A percentile compares a stretch with the other conserved stretches of the same genome.
Conservation (phyloP, 2,888 invertebrate genomes). For the Formica aserva region DNA sequence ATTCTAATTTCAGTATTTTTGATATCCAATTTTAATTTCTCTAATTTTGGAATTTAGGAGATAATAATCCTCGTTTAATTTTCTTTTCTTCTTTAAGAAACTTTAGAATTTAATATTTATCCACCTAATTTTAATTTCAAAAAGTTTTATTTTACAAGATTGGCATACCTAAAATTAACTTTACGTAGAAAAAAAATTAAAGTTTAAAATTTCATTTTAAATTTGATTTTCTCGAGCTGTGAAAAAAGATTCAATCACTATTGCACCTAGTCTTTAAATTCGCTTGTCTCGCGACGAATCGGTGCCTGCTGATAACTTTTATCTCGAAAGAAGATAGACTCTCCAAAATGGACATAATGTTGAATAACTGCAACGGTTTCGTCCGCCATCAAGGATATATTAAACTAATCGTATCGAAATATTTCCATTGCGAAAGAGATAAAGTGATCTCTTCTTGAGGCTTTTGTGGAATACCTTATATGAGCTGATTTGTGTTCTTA, state of each 20-base stretch:
- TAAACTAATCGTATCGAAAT: slow-evolving; percentile 58
- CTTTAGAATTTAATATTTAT: neutral
- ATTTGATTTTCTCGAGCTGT: neutral
- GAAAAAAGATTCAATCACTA: neutral
- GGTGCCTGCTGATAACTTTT: slow-evolving; percentile 18
- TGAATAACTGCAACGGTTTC: slow-evolving; percentile 14
- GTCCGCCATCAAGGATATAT: slow-evolving; percentile 24
- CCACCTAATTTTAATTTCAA: neutral
- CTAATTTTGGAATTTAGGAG: neutral
- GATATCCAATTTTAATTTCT: neutral
- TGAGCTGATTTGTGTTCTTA: slow-evolving; percentile 73
- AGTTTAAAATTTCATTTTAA: neutral
- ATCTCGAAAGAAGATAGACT: slow-evolving; percentile 37
- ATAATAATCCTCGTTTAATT: neutral
- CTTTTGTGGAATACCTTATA: slow-evolving; percentile 72
- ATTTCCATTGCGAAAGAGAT: slow-evolving; percentile 72
- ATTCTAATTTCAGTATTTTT: neutral
- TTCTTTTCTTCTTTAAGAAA: neutral
- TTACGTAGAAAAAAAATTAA: neutral
- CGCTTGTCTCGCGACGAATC: slow-evolving; percentile 28
- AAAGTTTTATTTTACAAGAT: neutral
- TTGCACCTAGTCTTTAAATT: slow-evolving; percentile 22
- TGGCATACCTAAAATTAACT: neutral
- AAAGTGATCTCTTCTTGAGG: slow-evolving; percentile 69
- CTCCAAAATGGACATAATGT: slow-evolving; percentile 33